Evolutionary conservation across 2,888 invertebrate genomes (phyloP).

Genomic region (Exocentrus adspersus): DNA sequence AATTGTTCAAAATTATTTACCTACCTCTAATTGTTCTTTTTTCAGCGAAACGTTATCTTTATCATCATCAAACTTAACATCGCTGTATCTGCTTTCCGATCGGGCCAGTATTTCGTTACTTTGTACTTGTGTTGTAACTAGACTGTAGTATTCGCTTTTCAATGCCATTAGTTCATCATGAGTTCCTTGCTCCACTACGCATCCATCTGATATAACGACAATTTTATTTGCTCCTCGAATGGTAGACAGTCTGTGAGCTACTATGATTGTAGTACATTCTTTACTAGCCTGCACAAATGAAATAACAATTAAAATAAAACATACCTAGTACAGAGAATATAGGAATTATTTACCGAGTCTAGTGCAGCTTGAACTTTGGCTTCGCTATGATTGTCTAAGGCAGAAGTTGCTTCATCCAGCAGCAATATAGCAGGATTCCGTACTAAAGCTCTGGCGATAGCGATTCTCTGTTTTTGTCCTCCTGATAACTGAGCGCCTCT

Average conservation of each 20-base stretch:
- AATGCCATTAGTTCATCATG: slow-evolving; percentile 74
- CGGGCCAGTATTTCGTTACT: slow-evolving; percentile 29
- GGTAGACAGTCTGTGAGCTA: slow-evolving; percentile 81
- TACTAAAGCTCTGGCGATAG: slow-evolving; percentile 88
- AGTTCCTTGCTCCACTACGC: slow-evolving; percentile 75
- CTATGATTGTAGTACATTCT: slow-evolving; percentile 81
- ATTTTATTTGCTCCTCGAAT: slow-evolving; percentile 79
- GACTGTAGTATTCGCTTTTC: slow-evolving; percentile 74
- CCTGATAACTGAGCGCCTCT: slow-evolving; percentile 85
- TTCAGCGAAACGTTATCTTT: slow-evolving; percentile 28
- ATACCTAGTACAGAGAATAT: too few relatives aligned
- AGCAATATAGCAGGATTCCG: slow-evolving; percentile 82
- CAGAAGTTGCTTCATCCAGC: slow-evolving; percentile 90
- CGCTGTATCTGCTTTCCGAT: not conserved
- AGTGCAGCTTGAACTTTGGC: slow-evolving; percentile 84
- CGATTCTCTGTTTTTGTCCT: slow-evolving; percentile 92
- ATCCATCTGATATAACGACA: slow-evolving; percentile 75
- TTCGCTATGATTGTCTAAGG: slow-evolving; percentile 87
- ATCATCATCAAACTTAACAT: slow-evolving; percentile 30
- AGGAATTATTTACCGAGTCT: slow-evolving; percentile 72
- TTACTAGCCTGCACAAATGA: slow-evolving; percentile 68
- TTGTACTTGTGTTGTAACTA: slow-evolving; percentile 73
- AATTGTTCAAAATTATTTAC: too few relatives aligned
- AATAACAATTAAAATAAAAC: too few relatives aligned
- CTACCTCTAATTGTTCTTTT: slow-evolving; percentile 18